These are phyloP conservation scores for Eucera pruinosa DNA, from an alignment of 2,888 invertebrate species.

Conservation along the genomic window DNA sequence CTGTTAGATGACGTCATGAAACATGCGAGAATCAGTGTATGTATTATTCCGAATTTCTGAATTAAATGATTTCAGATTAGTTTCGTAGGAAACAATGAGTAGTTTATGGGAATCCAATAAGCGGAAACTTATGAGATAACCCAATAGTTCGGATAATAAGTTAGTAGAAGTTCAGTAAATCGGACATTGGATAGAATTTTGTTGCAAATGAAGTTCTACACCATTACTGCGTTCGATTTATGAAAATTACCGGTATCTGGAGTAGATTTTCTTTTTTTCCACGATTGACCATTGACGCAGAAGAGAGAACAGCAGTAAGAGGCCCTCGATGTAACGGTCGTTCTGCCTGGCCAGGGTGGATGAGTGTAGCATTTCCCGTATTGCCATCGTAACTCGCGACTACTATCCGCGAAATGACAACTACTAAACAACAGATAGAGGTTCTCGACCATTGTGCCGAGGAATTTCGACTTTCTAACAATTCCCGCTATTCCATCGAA, in stretches of 20 bases:
- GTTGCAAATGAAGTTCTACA: not conserved
- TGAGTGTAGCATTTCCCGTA: constrained; percentile 82
- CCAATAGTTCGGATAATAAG: no score
- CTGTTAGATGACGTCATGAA: no score
- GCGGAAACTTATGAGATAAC: no score
- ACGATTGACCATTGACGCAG: constrained; percentile 60
- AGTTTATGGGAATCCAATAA: no score
- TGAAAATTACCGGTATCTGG: constrained; percentile 50
- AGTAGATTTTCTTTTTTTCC: constrained; percentile 54
- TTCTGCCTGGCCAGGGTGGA: constrained; percentile 82
- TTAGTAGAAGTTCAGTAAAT: no score
- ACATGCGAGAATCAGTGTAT: no score
- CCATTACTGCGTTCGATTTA: constrained; percentile 4
- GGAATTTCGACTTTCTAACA: constrained; percentile 51
- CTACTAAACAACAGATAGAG: constrained; percentile 60
- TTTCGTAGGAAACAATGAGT: no score
- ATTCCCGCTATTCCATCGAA: not conserved
- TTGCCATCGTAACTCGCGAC: constrained; percentile 77
- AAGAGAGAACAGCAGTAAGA: constrained; percentile 62
- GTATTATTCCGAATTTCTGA: no score
- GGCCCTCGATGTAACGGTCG: constrained; percentile 79
- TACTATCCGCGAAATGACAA: constrained; percentile 69
- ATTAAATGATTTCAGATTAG: no score
- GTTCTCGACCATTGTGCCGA: constrained; percentile 52
- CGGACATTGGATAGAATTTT: no score